phyloP scores from a whole-genome alignment of 2,113 vertebrate species.

The Aegithalos caudatus region DNA sequence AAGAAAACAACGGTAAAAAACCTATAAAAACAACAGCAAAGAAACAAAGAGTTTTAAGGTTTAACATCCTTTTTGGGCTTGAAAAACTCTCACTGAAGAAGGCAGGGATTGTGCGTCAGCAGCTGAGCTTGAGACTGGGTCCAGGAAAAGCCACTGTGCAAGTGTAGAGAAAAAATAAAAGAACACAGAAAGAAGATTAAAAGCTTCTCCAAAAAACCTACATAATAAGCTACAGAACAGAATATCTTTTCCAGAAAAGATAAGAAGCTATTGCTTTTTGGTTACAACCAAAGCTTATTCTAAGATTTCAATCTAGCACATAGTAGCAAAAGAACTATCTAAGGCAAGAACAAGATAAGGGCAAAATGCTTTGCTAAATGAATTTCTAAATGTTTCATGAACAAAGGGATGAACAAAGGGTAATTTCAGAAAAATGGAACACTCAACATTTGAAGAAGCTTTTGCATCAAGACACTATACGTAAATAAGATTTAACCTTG shows the following conservation, averaged over 20 bases:
- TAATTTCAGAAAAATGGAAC: background rate
- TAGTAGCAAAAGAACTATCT: background rate
- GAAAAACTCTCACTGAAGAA: background rate
- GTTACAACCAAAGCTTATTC: background rate
- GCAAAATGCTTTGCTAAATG: background rate
- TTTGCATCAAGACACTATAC: background rate
- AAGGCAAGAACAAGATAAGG: background rate
- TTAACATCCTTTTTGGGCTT: background rate
- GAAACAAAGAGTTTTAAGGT: background rate
- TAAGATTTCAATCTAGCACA: background rate
- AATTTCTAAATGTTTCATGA: background rate
- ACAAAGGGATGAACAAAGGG: background rate
- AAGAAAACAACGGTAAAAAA: background rate
- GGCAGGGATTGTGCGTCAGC: background rate
- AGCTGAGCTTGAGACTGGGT: background rate
- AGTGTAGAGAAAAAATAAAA: background rate
- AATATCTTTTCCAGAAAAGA: constrained; percentile 21
- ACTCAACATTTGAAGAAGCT: background rate
- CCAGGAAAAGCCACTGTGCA: background rate
- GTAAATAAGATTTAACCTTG: background rate
- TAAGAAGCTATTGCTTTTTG: constrained; percentile 21
- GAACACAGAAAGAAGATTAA: background rate
- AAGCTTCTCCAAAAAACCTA: background rate
- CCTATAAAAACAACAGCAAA: background rate
- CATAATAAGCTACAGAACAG: background rate